Evolutionary conservation across 2,888 invertebrate species (phyloP).

Genomic region (Venusia cambrica): DNA sequence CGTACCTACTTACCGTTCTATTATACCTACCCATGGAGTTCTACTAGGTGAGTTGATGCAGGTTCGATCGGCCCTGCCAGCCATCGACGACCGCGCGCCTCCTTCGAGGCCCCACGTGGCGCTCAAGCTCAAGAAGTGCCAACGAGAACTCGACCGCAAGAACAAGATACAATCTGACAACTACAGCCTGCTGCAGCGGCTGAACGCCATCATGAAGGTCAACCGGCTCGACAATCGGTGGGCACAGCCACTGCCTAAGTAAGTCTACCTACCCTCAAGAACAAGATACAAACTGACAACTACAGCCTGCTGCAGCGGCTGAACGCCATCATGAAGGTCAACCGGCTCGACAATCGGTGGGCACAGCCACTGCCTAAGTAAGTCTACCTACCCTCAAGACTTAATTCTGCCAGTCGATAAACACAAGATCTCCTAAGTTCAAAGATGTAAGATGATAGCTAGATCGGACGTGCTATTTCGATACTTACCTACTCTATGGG

Average conservation of each 20-base stretch:
- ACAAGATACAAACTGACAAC: slow-evolving; percentile 85
- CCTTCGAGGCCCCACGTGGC: slow-evolving; percentile 83
- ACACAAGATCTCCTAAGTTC: too few relatives aligned
- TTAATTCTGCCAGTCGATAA: too few relatives aligned
- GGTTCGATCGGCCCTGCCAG: slow-evolving; percentile 84
- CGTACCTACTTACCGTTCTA: too few relatives aligned
- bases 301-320: slow-evolving; percentile 85
- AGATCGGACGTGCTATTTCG: too few relatives aligned
- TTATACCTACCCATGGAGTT: too few relatives aligned
- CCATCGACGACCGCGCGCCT: slow-evolving; percentile 85
- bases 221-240: slow-evolving; percentile 86
- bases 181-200: slow-evolving; percentile 84
- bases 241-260: slow-evolving; percentile 83
- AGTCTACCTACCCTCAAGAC: slow-evolving; percentile 1
- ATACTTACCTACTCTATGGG: too few relatives aligned
- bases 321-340: slow-evolving; percentile 83
- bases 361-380: slow-evolving; percentile 82
- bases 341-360: slow-evolving; percentile 86
- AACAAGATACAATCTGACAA: slow-evolving; percentile 85
- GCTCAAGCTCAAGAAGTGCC: slow-evolving; percentile 85
- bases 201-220: slow-evolving; percentile 83
- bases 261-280: slow-evolving; percentile 38
- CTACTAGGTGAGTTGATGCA: too few relatives aligned
- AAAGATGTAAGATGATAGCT: too few relatives aligned
- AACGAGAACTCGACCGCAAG: slow-evolving; percentile 85